Percentiles rank a stretch among this genome's conserved stretches.
Conservation (phyloP, 2,888 invertebrate species). For the Operophtera brumata region DNA sequence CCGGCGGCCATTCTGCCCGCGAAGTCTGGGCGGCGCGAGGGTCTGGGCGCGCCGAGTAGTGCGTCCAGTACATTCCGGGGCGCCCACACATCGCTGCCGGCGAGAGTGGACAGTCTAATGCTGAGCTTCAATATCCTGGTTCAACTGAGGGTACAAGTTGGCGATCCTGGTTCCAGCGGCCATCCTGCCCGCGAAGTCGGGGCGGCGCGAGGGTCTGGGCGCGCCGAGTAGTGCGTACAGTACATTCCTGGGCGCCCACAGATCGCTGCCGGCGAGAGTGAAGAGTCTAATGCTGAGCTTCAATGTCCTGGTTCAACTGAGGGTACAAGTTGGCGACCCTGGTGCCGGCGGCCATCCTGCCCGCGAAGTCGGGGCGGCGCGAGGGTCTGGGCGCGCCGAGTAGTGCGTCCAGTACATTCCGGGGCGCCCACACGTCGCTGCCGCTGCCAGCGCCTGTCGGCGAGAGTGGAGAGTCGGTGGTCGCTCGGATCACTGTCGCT, state of each 20-base stretch:
- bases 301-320: slow-evolving; percentile 80
- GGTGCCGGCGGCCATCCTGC: slow-evolving; percentile 83
- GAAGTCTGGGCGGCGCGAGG: slow-evolving; percentile 80
- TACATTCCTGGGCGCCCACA: slow-evolving; percentile 71
- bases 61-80: slow-evolving; percentile 79
- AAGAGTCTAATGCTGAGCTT: slow-evolving; percentile 50
- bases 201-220: slow-evolving; percentile 73
- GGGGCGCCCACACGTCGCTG: slow-evolving; percentile 65
- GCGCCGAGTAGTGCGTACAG: slow-evolving; percentile 78
- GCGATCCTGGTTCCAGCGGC: slow-evolving; percentile 83
- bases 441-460: slow-evolving; percentile 83
- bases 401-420: slow-evolving; percentile 79
- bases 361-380: slow-evolving; percentile 81
- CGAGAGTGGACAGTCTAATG: slow-evolving; percentile 38
- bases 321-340: slow-evolving; percentile 87
- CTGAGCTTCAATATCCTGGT: slow-evolving; percentile 63
- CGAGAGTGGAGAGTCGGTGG: slow-evolving; percentile 92
- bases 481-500: slow-evolving; percentile 82
- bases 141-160: slow-evolving; percentile 87
- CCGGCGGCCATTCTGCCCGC: slow-evolving; percentile 84
- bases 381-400: slow-evolving; percentile 75
- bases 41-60: slow-evolving; percentile 75
- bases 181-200: slow-evolving; percentile 85
- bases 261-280: too few relatives aligned
- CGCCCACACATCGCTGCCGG: slow-evolving; percentile 33